Evolutionary conservation across 2,113 vertebrate species (phyloP).

Genomic region (Arenaria interpres): DNA sequence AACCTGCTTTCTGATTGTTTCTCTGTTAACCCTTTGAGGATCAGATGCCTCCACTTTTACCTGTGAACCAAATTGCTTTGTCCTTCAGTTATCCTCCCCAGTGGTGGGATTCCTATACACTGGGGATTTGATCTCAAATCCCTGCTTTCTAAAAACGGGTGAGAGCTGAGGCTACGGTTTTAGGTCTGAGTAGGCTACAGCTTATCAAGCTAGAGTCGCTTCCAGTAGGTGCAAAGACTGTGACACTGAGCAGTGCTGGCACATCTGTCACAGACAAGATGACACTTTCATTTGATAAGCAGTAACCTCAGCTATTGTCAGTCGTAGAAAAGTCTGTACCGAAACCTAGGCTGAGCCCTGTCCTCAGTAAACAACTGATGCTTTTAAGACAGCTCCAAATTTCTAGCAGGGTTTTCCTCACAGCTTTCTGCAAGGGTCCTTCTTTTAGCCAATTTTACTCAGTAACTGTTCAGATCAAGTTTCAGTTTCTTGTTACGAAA

Average conservation of each 20-base stretch:
- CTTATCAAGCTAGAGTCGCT: slow-evolving; percentile 53
- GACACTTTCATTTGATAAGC: slow-evolving; percentile 62
- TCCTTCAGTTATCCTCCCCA: background rate
- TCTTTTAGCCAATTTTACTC: background rate
- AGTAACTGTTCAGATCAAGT: background rate
- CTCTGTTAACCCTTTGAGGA: slow-evolving; percentile 1
- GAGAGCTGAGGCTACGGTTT: background rate
- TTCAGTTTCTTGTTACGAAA: background rate
- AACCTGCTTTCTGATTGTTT: background rate
- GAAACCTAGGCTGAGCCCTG: background rate
- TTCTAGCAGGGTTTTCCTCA: background rate
- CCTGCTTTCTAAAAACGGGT: background rate
- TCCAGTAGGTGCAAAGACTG: slow-evolving; percentile 60
- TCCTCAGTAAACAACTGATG: background rate
- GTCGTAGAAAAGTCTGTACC: background rate
- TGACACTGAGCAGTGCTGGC: slow-evolving; percentile 64
- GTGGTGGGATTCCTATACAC: background rate
- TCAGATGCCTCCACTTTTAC: background rate
- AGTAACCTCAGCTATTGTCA: slow-evolving; percentile 11
- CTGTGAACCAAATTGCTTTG: background rate
- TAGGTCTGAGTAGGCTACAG: background rate
- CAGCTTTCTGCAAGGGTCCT: background rate
- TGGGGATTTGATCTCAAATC: background rate
- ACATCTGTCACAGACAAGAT: slow-evolving; percentile 23
- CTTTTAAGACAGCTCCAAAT: background rate